Percentiles rank a stretch among this genome's conserved stretches.
phyloP scores from a whole-genome alignment of 2,113 vertebrate species.

The Macheiramphus alcinus region DNA sequence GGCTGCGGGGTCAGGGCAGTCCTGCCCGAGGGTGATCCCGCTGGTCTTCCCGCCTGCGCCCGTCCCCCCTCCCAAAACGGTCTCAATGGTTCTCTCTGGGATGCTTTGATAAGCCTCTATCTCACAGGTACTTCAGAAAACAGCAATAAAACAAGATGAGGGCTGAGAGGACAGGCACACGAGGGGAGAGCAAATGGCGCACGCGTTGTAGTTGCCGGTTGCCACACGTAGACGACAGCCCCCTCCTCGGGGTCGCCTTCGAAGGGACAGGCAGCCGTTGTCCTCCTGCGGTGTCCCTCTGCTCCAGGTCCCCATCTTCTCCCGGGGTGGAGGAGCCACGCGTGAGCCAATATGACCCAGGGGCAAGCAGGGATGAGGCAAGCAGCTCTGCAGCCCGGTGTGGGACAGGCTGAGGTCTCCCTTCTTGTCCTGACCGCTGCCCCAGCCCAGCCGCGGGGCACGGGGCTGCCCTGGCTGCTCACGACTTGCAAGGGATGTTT shows the following conservation, averaged over 20 bases:
- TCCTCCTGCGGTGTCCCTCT: not conserved
- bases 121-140: not conserved
- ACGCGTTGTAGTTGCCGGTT: fast-evolving
- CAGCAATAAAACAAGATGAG: not conserved
- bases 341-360: fast-evolving
- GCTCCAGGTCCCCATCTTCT: not conserved
- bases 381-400: fast-evolving
- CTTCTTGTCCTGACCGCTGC: not conserved
- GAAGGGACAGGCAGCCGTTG: not conserved
- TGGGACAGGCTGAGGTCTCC: not conserved
- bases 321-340: not conserved
- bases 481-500: not conserved
- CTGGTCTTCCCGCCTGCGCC: fast-evolving
- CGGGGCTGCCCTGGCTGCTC: not conserved
- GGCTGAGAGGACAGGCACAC: not conserved
- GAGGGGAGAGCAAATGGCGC: not conserved
- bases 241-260: not conserved
- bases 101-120: not conserved
- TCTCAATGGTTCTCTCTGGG: not conserved
- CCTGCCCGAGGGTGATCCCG: fast-evolving
- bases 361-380: not conserved
- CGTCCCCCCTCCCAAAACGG: fast-evolving
- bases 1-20: not conserved
- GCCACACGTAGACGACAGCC: not conserved
- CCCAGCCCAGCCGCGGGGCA: not conserved